phyloP scores from a whole-genome alignment of 2,113 vertebrate genomes.

The Myodes glareolus region DNA sequence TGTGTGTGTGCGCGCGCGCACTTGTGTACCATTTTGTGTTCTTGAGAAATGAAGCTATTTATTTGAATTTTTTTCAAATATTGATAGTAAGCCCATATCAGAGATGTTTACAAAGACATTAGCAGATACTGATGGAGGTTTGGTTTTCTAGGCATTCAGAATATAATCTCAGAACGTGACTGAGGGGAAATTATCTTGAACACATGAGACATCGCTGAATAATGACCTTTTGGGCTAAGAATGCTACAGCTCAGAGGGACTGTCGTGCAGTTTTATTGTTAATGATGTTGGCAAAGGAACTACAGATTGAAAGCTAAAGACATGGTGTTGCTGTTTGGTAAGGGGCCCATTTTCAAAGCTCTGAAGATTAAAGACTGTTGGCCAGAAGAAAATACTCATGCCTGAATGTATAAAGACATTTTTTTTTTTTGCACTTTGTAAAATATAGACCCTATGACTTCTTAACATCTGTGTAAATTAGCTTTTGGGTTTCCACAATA shows the following conservation, averaged over 20 bases:
- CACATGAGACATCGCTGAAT: background rate
- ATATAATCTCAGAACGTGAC: background rate
- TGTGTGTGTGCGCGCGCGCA: background rate
- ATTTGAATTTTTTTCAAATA: slow-evolving; percentile 14
- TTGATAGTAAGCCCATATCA: background rate
- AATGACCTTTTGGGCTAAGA: slow-evolving; percentile 40
- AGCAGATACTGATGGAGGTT: background rate
- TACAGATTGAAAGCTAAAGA: background rate
- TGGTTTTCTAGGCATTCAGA: background rate
- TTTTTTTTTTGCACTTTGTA: background rate
- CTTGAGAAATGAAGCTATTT: slow-evolving; percentile 38
- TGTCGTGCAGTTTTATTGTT: background rate
- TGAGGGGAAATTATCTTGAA: slow-evolving; percentile 9
- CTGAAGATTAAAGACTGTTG: background rate
- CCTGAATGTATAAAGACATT: background rate
- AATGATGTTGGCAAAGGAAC: background rate
- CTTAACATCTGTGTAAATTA: background rate
- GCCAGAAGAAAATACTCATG: background rate
- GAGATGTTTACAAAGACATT: background rate
- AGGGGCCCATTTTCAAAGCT: background rate
- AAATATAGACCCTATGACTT: slow-evolving; percentile 8
- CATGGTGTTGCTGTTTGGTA: background rate
- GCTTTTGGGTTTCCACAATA: background rate
- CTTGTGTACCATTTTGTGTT: background rate
- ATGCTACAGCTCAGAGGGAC: background rate